These are phyloP conservation scores for Takifugu ocellatus DNA, from an alignment of 2,797 vertebrate genomes.

Conservation along the genomic window DNA sequence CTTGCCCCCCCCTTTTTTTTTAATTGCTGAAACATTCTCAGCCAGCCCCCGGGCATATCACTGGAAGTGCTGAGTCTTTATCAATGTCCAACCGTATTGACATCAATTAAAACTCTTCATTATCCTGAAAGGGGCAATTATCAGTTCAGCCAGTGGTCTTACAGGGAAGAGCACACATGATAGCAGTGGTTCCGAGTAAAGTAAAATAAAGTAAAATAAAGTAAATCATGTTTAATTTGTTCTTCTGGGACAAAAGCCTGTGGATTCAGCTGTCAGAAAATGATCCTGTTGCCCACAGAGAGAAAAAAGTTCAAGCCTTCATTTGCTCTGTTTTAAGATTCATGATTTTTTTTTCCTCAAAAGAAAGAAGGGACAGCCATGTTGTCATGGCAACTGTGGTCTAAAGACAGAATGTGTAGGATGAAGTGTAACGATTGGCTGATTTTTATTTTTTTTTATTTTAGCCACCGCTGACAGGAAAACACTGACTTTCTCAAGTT, in stretches of 20 bases:
- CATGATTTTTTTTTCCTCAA: conserved; percentile 24
- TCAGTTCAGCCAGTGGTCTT: no score
- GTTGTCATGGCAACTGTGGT: conserved; percentile 61
- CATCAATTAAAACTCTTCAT: no score
- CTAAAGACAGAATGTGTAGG: conserved; percentile 21
- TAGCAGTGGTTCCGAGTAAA: no score
- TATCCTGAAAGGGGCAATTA: no score
- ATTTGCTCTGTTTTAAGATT: conserved; percentile 42
- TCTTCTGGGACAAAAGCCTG: conserved; percentile 1
- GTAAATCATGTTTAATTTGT: neutral
- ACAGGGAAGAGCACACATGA: no score
- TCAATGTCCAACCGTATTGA: no score
- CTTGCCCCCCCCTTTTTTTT: conserved; percentile 33
- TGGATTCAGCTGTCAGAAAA: no score
- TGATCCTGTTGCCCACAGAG: conserved; percentile 5
- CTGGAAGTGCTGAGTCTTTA: conserved; percentile 55
- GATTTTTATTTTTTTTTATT: conserved; percentile 39
- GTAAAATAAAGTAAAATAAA: no score
- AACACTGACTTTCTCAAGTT: no score
- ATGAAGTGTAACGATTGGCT: conserved; percentile 26
- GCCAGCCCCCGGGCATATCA: conserved; percentile 33
- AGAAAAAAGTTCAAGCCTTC: conserved; percentile 45
- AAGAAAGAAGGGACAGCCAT: conserved; percentile 41
- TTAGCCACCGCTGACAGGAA: neutral
- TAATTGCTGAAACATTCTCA: conserved; percentile 35